Conservation (phyloP, 2,113 vertebrate species). For the Mustelus asterias region DNA sequence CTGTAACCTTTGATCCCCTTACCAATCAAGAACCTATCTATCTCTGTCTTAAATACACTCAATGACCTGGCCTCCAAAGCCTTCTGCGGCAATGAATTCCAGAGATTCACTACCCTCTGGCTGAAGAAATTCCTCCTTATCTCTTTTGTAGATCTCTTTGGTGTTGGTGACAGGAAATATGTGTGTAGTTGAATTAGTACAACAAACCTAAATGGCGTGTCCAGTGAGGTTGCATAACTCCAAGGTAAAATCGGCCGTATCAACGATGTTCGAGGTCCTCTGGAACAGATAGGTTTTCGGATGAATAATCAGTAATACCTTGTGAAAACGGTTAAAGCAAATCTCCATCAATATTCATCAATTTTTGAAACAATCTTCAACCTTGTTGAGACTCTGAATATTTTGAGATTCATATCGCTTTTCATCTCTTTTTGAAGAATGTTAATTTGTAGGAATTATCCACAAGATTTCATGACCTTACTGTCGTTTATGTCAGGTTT, state of each 20-base stretch:
- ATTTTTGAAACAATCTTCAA: background rate
- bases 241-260: background rate
- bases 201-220: background rate
- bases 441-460: background rate
- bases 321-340: background rate
- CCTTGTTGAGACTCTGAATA: background rate
- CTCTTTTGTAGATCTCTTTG: no score
- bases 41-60: no score
- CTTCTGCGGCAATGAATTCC: no score
- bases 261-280: background rate
- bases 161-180: no score
- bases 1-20: no score
- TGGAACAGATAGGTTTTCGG: background rate
- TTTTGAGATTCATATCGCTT: background rate
- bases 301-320: background rate
- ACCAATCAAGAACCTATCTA: no score
- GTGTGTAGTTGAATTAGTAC: no score
- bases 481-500: background rate
- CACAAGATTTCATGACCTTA: background rate
- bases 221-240: background rate
- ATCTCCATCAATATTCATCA: background rate
- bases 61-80: no score
- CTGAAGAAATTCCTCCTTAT: no score
- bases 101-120: no score
- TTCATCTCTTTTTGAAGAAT: background rate